Evolutionary conservation across 2,113 vertebrate genomes (phyloP).

Genomic region (zebrafish (Danio rerio)): DNA sequence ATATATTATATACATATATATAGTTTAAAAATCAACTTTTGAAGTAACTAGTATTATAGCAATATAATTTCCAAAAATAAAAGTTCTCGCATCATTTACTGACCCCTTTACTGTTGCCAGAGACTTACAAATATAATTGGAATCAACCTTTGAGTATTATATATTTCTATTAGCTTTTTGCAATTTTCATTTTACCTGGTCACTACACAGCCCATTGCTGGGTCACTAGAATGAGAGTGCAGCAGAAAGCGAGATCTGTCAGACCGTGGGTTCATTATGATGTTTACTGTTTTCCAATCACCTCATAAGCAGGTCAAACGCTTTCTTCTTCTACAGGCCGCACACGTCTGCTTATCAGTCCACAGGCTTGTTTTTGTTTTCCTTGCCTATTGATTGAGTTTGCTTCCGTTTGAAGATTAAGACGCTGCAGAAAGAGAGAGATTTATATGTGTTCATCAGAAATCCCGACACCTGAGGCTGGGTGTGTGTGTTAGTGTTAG

Average conservation of each 20-base stretch:
- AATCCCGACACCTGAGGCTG: neutral
- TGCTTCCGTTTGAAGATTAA: constrained; percentile 45
- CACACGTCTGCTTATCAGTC: constrained; percentile 11
- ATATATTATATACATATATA: too few species aligned
- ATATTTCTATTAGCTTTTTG: neutral
- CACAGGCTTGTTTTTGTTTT: constrained; percentile 31
- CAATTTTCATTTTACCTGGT: neutral
- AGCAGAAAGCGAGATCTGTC: neutral
- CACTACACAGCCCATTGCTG: neutral
- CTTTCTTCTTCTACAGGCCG: neutral
- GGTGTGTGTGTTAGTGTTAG: neutral
- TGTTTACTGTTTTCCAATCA: constrained; percentile 14
- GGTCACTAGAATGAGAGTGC: neutral
- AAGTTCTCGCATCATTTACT: too few species aligned
- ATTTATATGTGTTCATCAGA: neutral
- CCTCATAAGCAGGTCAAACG: neutral
- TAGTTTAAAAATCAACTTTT: too few species aligned
- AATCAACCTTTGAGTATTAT: too few species aligned
- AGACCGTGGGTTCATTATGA: neutral
- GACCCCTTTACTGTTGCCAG: too few species aligned
- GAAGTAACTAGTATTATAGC: too few species aligned
- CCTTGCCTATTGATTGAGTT: constrained; percentile 38
- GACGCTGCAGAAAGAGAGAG: constrained; percentile 24
- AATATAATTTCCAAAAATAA: too few species aligned
- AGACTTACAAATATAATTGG: too few species aligned